Conservation (phyloP, 2,888 invertebrate species). For the Apamea sordens region DNA sequence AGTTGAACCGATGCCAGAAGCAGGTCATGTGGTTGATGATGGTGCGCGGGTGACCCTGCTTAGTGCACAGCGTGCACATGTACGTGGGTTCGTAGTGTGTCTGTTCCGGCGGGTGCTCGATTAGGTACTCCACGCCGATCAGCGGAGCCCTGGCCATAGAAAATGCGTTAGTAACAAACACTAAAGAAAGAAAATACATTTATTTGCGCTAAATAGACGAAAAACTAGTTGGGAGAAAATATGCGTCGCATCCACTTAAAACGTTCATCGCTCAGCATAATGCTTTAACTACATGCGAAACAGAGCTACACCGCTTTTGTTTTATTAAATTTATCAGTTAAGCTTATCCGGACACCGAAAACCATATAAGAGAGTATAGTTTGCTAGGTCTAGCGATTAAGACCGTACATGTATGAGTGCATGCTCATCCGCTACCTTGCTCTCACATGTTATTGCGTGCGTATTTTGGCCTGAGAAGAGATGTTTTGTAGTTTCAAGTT, state of each 20-base stretch:
- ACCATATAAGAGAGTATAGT: not conserved
- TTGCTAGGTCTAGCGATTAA: not conserved
- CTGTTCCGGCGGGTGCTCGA: constrained; percentile 93
- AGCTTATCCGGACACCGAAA: not conserved
- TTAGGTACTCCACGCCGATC: constrained; percentile 94
- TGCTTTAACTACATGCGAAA: not conserved
- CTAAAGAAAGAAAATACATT: not conserved
- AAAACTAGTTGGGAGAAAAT: not conserved
- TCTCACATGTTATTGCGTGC: not conserved
- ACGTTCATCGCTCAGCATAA: not conserved
- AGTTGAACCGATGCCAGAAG: constrained; percentile 93
- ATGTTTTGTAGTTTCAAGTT: not conserved
- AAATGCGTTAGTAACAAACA: not conserved
- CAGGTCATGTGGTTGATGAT: constrained; percentile 95
- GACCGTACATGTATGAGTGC: not conserved
- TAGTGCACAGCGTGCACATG: constrained; percentile 94
- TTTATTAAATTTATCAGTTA: not conserved
- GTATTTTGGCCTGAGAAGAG: not conserved
- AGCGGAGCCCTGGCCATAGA: constrained; percentile 83
- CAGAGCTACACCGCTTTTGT: not conserved
- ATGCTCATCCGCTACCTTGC: not conserved
- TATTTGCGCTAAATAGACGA: not conserved
- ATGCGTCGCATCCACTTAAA: not conserved
- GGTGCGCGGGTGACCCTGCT: constrained; percentile 94
- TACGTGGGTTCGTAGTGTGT: constrained; percentile 93